Conservation (phyloP, 2,797 vertebrate species). For the Eulemur mongoz region DNA sequence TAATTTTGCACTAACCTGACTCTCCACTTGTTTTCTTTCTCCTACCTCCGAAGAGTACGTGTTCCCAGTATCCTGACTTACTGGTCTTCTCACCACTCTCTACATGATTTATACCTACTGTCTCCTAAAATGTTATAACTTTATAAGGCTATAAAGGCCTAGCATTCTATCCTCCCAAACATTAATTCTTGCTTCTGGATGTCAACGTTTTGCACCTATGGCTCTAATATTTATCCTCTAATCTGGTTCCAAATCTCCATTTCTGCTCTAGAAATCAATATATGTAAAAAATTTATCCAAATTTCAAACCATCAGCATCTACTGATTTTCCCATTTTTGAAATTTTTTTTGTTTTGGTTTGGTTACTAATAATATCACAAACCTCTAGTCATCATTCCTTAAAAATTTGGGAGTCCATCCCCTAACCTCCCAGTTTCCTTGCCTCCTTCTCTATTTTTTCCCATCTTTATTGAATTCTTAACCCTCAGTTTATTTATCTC, state of each 20-base stretch:
- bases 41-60: not conserved
- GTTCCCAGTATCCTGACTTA: not conserved
- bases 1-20: not conserved
- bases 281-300: not conserved
- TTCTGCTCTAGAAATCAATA: not conserved
- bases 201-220: not conserved
- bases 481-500: not conserved
- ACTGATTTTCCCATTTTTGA: not conserved
- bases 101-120: not conserved
- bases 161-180: not conserved
- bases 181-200: not conserved
- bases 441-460: not conserved
- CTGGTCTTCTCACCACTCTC: not conserved
- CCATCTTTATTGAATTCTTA: not conserved
- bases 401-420: not conserved
- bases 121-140: not conserved
- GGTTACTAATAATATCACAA: not conserved
- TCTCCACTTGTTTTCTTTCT: not conserved
- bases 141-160: not conserved
- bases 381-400: not conserved
- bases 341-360: not conserved
- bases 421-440: not conserved
- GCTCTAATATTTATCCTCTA: not conserved
- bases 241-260: not conserved
- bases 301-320: not conserved